Conservation (phyloP, 2,888 invertebrate species). For the Apamea crenata region DNA sequence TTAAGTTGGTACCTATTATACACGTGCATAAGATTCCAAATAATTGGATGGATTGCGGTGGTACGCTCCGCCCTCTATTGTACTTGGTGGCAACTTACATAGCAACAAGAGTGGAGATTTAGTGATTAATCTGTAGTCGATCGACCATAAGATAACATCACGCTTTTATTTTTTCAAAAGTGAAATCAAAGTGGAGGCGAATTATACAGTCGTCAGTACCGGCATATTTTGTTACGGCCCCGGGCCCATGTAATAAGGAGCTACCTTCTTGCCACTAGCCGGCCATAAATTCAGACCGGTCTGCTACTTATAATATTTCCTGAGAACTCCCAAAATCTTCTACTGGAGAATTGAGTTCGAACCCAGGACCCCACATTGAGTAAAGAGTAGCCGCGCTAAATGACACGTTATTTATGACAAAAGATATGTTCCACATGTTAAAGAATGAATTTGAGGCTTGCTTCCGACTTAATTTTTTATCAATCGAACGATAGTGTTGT, state of each 20-base stretch:
- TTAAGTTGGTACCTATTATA: not conserved
- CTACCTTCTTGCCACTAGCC: too few species aligned
- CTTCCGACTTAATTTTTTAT: slow-evolving; percentile 10
- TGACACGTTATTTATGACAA: not conserved
- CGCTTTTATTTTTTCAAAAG: not conserved
- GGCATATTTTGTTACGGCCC: not conserved
- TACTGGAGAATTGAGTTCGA: not conserved
- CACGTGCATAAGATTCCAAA: not conserved
- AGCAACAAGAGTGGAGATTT: not conserved
- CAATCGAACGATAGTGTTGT: slow-evolving; percentile 14
- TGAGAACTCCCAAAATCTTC: too few species aligned
- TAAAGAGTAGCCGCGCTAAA: not conserved
- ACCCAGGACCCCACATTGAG: not conserved
- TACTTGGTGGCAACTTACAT: not conserved
- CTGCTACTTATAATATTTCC: too few species aligned
- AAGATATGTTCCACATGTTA: not conserved
- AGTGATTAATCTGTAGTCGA: not conserved
- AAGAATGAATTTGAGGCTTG: not conserved
- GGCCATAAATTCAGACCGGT: too few species aligned
- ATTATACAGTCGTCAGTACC: not conserved
- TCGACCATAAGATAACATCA: not conserved
- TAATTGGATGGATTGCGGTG: not conserved
- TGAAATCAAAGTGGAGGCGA: not conserved
- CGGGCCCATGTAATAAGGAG: not conserved
- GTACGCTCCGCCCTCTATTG: not conserved